These are phyloP conservation scores for Neuroscelio doddi DNA, from an alignment of 2,888 invertebrate genomes.

Conservation along the genomic window DNA sequence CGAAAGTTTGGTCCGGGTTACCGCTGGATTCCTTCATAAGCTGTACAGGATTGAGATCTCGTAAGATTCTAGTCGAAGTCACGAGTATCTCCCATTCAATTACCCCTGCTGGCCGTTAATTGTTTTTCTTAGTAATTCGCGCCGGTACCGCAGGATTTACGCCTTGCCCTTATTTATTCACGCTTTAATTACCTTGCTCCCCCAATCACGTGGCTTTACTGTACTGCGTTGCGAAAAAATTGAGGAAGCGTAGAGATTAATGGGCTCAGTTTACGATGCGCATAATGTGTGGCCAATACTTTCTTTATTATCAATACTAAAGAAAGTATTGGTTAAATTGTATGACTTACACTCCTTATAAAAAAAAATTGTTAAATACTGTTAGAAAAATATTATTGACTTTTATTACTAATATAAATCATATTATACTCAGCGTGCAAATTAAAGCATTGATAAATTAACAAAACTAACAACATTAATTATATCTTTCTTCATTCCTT, in stretches of 20 bases:
- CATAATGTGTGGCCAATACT: conserved; percentile 29
- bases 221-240: conserved; percentile 65
- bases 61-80: conserved; percentile 22
- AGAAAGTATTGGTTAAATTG: no score
- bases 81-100: conserved; percentile 39
- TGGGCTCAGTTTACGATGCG: conserved; percentile 61
- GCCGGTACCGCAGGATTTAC: conserved; percentile 60
- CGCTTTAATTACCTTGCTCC: conserved; percentile 67
- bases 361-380: no score
- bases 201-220: conserved; percentile 48
- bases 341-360: no score
- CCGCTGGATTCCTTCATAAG: conserved; percentile 2
- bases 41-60: conserved; percentile 35
- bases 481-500: no score
- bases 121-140: conserved; percentile 54
- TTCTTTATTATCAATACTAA: no score
- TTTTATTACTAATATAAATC: no score
- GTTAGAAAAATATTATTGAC: no score
- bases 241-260: conserved; percentile 63
- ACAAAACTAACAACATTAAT: no score
- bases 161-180: conserved; percentile 68
- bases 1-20: conserved; percentile 18
- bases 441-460: no score
- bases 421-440: no score
- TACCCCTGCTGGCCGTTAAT: conserved; percentile 50